Base-by-base conservation (phyloP, 2,797 vertebrate genomes). In the Synanceia verrucosa region DNA sequence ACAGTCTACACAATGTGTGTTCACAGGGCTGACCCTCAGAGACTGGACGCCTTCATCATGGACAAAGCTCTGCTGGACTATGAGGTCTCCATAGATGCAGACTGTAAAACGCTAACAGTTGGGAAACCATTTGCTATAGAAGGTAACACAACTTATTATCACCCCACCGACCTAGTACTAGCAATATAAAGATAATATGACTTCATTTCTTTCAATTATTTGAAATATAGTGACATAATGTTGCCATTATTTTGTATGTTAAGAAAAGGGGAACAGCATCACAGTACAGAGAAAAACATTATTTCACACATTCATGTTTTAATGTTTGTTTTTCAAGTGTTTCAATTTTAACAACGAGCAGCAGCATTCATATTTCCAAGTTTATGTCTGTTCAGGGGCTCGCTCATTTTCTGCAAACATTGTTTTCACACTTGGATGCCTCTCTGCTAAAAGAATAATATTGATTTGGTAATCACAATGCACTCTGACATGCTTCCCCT, bases 61-160 rank as follows among this genome's bases (percentile, higher is more conserved):
- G 98, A 99, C 91, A 99, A 99, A 94, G 97, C 97, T 26, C 95
- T 99, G 76, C 87, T 99, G 92, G 98, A 99, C 91, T 99, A 99
- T 58, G 97, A 99, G 91, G 97, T 99, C 53, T 99, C 97, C 55
- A 97, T 99, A 87, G 97, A 99, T 89, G 96, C 98, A 0, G 98
- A 99, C 89, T 99, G 98, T 90, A 98, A 98, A 90, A 96, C 97
- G 60, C 90, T 99, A 33, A 99, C 97, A 0, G 97, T 99, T 59
- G 98, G 98, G 56, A 99, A 99, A 81, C 97, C 97, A 4, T 99
- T 99, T 92, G 98, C 98, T 72, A 99, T 99, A 59, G 98, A 99
- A 98, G 98, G 97, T 96, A 95, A 85, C 0, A 29, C 19, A 4
- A 9, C 33, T 53, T 5, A 11, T 56, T 23, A 36, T 36, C n/a